A percentile compares a stretch with the other conserved stretches of the same genome.
Conservation (phyloP, 2,797 vertebrate species). For the Artibeus jamaicensis region DNA sequence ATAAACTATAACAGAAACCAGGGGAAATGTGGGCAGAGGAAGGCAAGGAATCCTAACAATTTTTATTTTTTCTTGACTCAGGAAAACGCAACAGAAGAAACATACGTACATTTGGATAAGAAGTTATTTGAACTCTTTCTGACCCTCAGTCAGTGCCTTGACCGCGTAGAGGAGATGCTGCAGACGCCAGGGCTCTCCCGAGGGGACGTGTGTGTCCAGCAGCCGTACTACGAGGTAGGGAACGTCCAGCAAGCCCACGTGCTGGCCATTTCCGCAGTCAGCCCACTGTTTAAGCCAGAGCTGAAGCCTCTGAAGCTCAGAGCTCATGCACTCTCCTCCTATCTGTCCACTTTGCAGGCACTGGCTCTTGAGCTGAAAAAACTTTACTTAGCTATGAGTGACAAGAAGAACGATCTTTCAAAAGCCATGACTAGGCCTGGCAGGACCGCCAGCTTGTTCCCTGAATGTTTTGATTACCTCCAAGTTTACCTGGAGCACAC, state of each 20-base stretch:
- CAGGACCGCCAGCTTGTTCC: slow-evolving; percentile 73
- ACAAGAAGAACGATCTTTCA: slow-evolving; percentile 84
- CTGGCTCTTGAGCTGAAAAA: slow-evolving; percentile 86
- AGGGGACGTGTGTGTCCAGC: slow-evolving; percentile 78
- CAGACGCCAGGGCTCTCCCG: slow-evolving; percentile 72
- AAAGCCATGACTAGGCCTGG: slow-evolving; percentile 74
- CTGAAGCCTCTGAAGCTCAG: background rate
- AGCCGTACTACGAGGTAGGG: slow-evolving; percentile 87
- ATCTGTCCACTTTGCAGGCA: slow-evolving; percentile 80
- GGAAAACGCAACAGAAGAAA: slow-evolving; percentile 79
- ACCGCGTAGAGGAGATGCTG: slow-evolving; percentile 84
- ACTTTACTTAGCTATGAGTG: slow-evolving; percentile 83
- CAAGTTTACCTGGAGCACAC: slow-evolving; percentile 80
- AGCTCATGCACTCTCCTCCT: background rate
- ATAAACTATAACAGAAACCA: background rate
- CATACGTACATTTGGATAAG: slow-evolving; percentile 82
- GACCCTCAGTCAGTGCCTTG: slow-evolving; percentile 84
- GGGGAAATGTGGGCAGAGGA: background rate
- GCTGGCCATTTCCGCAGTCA: background rate
- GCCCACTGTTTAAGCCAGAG: accelerated
- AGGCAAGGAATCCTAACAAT: background rate
- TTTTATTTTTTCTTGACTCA: slow-evolving; percentile 66
- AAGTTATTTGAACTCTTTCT: slow-evolving; percentile 87
- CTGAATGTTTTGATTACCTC: slow-evolving; percentile 84
- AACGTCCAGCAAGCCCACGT: accelerated